A percentile compares a stretch with the other conserved stretches of the same genome.
Conservation (phyloP, 2,888 invertebrate genomes). For the Galeruca laticollis region DNA sequence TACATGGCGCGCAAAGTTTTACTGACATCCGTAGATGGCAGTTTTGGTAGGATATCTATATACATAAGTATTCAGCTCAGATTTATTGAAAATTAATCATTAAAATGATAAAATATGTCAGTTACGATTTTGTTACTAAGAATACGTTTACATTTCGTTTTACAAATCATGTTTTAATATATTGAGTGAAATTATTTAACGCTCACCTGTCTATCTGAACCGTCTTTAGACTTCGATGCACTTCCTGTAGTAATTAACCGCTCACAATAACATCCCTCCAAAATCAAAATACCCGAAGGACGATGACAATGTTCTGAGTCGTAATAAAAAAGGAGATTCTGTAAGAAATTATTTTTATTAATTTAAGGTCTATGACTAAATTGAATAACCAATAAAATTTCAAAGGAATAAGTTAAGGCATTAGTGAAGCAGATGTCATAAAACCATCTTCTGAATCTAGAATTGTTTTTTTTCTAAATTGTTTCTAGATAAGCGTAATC, state of each 20-base stretch:
- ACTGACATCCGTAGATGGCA: no score
- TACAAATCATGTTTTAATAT: background rate
- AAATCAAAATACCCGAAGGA: slow-evolving; percentile 85
- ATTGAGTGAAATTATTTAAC: background rate
- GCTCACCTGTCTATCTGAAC: slow-evolving; percentile 61
- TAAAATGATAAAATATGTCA: no score
- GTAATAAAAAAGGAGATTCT: slow-evolving; percentile 93
- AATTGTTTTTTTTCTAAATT: no score
- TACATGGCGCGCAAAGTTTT: no score
- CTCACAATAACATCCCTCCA: slow-evolving; percentile 92
- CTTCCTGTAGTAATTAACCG: slow-evolving; percentile 73
- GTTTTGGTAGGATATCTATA: no score
- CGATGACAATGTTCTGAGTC: slow-evolving; percentile 84
- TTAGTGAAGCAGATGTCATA: no score
- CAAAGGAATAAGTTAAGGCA: background rate
- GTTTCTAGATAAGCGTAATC: no score
- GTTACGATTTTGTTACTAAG: no score
- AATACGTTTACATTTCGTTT: no score
- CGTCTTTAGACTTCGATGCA: slow-evolving; percentile 62
- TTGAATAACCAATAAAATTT: background rate
- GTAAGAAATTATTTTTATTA: slow-evolving; percentile 63
- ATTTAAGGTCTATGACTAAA: background rate
- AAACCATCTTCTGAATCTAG: no score
- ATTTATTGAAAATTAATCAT: no score
- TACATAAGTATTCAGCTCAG: no score